These are phyloP conservation scores for Turritopsis dohrnii DNA, from an alignment of 30 jellyfish, hydroid and myxozoan genomes.

Conservation along the genomic window DNA sequence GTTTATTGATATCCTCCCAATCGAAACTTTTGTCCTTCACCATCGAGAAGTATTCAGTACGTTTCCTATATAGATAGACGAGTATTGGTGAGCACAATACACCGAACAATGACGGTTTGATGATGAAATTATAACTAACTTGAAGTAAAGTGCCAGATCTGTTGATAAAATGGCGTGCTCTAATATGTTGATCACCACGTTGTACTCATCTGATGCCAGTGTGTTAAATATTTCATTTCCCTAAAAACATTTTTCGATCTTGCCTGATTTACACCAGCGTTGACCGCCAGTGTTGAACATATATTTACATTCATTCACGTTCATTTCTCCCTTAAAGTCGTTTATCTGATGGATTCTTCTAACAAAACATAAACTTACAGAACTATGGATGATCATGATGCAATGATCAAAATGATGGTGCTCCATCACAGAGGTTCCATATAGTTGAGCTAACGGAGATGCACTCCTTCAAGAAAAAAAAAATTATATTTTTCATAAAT, in stretches of 20 bases:
- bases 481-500: neutral
- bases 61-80: conserved; percentile 33
- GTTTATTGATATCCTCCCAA: conserved; percentile 49
- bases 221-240: conserved; percentile 74
- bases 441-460: conserved; percentile 78
- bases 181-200: conserved; percentile 50
- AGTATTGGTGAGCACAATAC: neutral
- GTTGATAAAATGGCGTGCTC: conserved; percentile 81
- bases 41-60: conserved; percentile 35
- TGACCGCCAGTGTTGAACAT: too few species aligned
- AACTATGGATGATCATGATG: conserved; percentile 77
- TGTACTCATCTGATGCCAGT: conserved; percentile 69
- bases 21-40: conserved; percentile 32
- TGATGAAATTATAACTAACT: too few species aligned
- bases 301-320: too few species aligned
- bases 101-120: neutral
- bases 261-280: too few species aligned
- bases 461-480: conserved; percentile 47
- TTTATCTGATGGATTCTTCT: too few species aligned
- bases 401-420: conserved; percentile 93
- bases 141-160: conserved; percentile 76
- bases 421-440: conserved; percentile 91
- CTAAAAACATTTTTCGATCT: conserved; percentile 22
- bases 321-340: too few species aligned
- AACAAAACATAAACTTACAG: conserved; percentile 47